Percentiles rank a stretch among this genome's conserved stretches.
phyloP scores from a whole-genome alignment of 23 tunicate genomes.

The Aplidium turbinatum region DNA sequence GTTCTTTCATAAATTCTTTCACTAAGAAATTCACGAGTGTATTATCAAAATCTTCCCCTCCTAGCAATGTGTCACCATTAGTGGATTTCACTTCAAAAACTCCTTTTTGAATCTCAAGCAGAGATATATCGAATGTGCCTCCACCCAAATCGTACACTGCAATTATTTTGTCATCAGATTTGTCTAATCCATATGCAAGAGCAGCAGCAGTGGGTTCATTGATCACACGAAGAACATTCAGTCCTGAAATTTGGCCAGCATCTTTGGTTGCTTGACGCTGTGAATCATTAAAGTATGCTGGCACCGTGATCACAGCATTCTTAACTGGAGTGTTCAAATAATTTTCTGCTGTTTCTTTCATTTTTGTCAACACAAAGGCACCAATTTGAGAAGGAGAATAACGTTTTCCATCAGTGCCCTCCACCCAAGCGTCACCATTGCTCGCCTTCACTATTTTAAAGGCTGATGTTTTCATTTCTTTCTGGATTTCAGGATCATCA shows the following conservation, averaged over 20 bases:
- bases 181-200: constrained; percentile 93
- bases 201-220: constrained; percentile 99
- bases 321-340: constrained; percentile 77
- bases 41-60: constrained; percentile 97
- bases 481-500: constrained; percentile 76
- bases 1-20: constrained; percentile 65
- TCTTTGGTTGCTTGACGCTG: constrained; percentile 99
- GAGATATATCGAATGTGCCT: constrained; percentile 93
- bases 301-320: constrained; percentile 90
- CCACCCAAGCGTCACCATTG: constrained; percentile 95
- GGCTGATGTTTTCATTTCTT: constrained; percentile 60
- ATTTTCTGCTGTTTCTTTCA: constrained; percentile 93
- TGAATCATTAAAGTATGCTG: constrained; percentile 97
- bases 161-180: constrained; percentile 91
- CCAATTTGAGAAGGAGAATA: constrained; percentile 89
- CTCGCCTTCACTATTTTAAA: constrained; percentile 77
- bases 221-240: constrained; percentile 92
- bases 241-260: constrained; percentile 96
- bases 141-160: constrained; percentile 99
- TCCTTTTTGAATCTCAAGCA: constrained; percentile 96
- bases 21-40: constrained; percentile 51
- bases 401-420: constrained; percentile 83
- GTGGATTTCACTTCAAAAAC: constrained; percentile 99
- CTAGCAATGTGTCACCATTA: constrained; percentile 96
- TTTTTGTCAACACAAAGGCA: constrained; percentile 80